A percentile compares a stretch with the other conserved stretches of the same genome.
Conservation (phyloP, 2,888 invertebrate species). For the Uropetala carovei region DNA sequence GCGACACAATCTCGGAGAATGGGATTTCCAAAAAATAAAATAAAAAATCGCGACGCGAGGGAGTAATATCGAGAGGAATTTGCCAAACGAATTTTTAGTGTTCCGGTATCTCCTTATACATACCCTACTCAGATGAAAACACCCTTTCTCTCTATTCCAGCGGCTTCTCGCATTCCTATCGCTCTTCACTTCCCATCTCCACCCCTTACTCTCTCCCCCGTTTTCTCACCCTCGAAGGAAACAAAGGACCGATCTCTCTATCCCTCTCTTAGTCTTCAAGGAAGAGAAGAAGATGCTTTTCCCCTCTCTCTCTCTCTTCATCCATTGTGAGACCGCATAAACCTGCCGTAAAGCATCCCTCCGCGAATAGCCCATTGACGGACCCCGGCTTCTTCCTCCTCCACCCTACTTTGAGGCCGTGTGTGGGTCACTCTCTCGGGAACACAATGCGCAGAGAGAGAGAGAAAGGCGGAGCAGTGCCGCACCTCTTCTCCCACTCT, state of each 20-base stretch:
- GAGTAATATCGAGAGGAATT: neutral
- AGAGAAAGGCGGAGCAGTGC: neutral
- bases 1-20: too few relatives aligned
- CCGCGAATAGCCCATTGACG: neutral
- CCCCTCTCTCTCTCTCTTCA: neutral
- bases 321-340: conserved; percentile 1
- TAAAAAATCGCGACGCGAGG: too few relatives aligned
- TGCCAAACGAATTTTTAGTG: conserved; percentile 9
- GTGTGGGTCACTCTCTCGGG: conserved; percentile 11
- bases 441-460: too few relatives aligned
- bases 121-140: too few relatives aligned
- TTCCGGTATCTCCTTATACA: neutral
- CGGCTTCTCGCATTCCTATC: neutral
- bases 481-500: neutral
- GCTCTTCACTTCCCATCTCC: neutral
- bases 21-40: too few relatives aligned
- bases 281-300: neutral
- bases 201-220: neutral
- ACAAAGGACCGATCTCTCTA: neutral
- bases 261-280: too few relatives aligned
- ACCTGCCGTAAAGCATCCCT: conserved; percentile 30
- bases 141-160: neutral
- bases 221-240: neutral
- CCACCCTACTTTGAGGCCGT: neutral
- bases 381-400: neutral